Conservation (phyloP, 2,888 invertebrate species). For the Agonopterix subpropinquella region DNA sequence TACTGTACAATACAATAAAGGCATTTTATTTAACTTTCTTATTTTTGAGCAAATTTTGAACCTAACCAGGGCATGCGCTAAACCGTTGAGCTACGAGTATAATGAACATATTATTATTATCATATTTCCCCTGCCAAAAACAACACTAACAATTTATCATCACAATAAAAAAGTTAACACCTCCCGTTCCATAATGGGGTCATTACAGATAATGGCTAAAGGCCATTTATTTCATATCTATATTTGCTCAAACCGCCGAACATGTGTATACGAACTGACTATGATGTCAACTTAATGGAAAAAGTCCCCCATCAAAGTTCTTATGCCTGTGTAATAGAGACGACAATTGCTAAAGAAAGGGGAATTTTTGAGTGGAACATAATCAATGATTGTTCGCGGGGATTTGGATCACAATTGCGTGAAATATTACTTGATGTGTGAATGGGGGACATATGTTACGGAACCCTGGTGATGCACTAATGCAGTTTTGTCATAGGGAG, state of each 20-base stretch:
- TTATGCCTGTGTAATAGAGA: no score
- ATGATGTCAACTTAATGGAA: constrained; percentile 16
- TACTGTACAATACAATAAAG: no score
- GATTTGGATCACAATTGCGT: constrained; percentile 60
- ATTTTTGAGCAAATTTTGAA: no score
- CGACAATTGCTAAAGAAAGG: no score
- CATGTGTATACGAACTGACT: constrained; percentile 54
- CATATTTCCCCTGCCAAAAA: no score
- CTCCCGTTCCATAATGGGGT: constrained; percentile 40
- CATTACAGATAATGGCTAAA: constrained; percentile 51
- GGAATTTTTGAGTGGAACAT: no score
- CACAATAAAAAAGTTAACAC: constrained; percentile 30
- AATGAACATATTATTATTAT: no score
- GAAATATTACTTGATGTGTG: constrained; percentile 49
- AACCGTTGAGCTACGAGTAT: no score
- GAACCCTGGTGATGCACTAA: constrained; percentile 1
- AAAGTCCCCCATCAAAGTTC: no score
- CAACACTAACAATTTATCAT: constrained; percentile 5
- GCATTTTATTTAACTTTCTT: no score
- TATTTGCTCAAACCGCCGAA: constrained; percentile 56
- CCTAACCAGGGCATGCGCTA: no score
- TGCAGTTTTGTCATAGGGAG: background rate
- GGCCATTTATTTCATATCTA: constrained; percentile 62
- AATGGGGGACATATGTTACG: constrained; percentile 41
- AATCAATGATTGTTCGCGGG: constrained; percentile 32